Evolutionary conservation across 2,888 invertebrate genomes (phyloP).

Genomic region (Pollenia griseotomentosa): DNA sequence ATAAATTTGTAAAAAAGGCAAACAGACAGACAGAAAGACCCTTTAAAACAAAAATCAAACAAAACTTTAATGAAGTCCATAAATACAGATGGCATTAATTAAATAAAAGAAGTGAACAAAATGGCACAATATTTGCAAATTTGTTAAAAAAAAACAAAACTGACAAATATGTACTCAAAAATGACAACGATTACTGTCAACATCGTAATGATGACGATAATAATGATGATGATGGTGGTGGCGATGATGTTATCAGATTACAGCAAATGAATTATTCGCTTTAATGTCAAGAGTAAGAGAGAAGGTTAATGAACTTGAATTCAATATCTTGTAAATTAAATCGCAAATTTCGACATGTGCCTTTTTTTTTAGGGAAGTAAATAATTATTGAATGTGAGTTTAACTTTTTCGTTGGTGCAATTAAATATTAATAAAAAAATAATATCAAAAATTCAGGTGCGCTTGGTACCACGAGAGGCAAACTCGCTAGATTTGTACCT

Average conservation of each 20-base stretch:
- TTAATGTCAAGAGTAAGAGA: neutral
- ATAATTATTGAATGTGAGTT: neutral
- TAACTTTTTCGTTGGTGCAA: too few relatives aligned
- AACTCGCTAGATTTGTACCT: too few relatives aligned
- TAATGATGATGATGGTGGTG: constrained; percentile 20
- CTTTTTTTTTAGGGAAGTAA: neutral
- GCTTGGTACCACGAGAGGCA: too few relatives aligned
- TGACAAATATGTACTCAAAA: constrained; percentile 31
- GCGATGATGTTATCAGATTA: constrained; percentile 61
- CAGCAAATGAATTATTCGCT: constrained; percentile 38
- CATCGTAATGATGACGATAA: constrained; percentile 9
- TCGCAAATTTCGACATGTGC: too few relatives aligned
- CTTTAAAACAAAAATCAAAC: constrained; percentile 50
- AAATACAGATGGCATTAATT: constrained; percentile 41
- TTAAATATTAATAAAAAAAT: too few relatives aligned
- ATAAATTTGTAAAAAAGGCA: neutral
- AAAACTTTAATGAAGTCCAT: constrained; percentile 66
- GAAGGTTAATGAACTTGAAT: constrained; percentile 47
- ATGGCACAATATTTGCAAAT: constrained; percentile 51
- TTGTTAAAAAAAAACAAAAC: constrained; percentile 46
- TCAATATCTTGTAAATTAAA: neutral
- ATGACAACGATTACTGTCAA: constrained; percentile 33
- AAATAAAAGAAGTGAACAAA: neutral
- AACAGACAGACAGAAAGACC: neutral
- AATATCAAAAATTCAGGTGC: too few relatives aligned